These are phyloP conservation scores for Drosophila subsilvestris DNA, from an alignment of 2,888 invertebrate genomes.

Conservation along the genomic window DNA sequence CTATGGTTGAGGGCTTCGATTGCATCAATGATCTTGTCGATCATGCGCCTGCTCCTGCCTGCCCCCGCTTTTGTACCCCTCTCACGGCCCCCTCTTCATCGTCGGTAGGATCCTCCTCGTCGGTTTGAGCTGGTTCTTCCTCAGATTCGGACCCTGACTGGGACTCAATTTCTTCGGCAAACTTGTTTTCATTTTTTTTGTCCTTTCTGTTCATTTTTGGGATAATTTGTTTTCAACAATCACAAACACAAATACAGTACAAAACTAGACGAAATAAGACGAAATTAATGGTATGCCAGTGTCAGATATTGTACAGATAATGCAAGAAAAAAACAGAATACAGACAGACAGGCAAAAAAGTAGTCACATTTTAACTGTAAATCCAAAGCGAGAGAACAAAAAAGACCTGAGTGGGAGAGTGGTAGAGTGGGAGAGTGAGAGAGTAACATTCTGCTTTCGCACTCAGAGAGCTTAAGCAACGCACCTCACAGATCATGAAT, in stretches of 20 bases:
- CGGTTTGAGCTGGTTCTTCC: neutral
- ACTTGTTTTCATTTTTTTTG: neutral
- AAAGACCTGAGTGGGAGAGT: too few relatives aligned
- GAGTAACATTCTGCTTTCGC: neutral
- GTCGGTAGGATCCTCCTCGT: neutral
- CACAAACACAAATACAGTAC: neutral
- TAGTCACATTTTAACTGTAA: too few relatives aligned
- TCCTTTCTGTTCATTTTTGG: neutral
- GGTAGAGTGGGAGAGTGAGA: too few relatives aligned
- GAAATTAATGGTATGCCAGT: too few relatives aligned
- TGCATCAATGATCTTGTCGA: too few relatives aligned
- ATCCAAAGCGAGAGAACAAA: neutral
- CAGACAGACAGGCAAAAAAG: neutral
- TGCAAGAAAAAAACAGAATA: neutral
- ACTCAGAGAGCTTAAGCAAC: too few relatives aligned
- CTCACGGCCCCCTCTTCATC: neutral
- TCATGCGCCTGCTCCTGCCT: too few relatives aligned
- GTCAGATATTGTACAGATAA: too few relatives aligned
- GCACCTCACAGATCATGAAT: too few relatives aligned
- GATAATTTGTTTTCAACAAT: neutral
- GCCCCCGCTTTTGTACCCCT: too few relatives aligned
- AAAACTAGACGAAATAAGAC: neutral
- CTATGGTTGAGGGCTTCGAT: slow-evolving; percentile 11
- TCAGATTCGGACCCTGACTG: slow-evolving; percentile 1
- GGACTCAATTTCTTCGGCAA: neutral